Percentiles rank a stretch among this genome's conserved stretches.
Conservation (phyloP, 1,140 invertebrate genomes). For the Caerostris darwini region DNA sequence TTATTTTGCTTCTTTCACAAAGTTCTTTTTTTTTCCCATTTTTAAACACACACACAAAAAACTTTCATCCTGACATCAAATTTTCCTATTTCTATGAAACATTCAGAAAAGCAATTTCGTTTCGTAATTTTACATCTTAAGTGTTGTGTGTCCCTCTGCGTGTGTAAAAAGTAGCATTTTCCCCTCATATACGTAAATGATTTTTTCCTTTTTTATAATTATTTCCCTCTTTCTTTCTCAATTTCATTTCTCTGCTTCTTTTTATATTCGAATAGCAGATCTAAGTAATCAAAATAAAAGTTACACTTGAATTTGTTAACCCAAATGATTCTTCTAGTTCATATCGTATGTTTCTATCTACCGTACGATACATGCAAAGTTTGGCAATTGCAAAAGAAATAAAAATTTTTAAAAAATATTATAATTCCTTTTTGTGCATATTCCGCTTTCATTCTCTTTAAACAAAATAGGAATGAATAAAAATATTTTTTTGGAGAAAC, state of each 20-base stretch:
- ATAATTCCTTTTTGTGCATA: background rate
- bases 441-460: constrained; percentile 7
- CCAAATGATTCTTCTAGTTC: background rate
- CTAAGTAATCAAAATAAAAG: constrained; percentile 10
- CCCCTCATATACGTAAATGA: too few relatives aligned
- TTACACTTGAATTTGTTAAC: constrained; percentile 50
- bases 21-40: background rate
- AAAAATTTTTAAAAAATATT: background rate
- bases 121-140: constrained; percentile 53
- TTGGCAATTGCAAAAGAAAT: background rate
- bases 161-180: background rate
- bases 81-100: constrained; percentile 22
- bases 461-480: constrained; percentile 5
- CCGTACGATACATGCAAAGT: constrained; percentile 39
- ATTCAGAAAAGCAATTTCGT: constrained; percentile 56
- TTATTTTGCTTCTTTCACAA: background rate
- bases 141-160: too few relatives aligned
- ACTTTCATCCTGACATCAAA: constrained; percentile 38
- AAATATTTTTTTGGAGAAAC: background rate
- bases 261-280: background rate
- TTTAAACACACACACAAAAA: background rate
- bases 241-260: background rate
- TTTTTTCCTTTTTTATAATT: background rate
- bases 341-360: constrained; percentile 38
- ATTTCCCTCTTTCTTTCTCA: background rate